phyloP scores from a whole-genome alignment of 2,797 vertebrate species.

The Pseudochirops cupreus region DNA sequence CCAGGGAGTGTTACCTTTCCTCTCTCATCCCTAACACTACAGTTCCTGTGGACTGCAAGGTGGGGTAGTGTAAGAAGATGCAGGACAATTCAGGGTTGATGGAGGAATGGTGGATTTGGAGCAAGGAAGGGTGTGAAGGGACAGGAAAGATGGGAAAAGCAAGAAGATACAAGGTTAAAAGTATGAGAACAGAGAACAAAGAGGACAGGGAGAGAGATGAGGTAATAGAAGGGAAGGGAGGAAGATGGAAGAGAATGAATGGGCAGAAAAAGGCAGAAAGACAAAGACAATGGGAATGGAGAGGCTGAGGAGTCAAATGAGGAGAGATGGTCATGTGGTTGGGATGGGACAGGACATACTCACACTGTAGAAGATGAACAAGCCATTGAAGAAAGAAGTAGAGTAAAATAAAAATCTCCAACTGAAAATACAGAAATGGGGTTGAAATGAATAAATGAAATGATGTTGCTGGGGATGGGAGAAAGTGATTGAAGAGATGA shows the following conservation, averaged over 20 bases:
- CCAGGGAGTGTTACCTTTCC: background rate
- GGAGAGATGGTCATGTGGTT: background rate
- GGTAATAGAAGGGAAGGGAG: background rate
- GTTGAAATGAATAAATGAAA: background rate
- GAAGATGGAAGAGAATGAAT: background rate
- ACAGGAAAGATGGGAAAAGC: background rate
- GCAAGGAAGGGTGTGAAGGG: background rate
- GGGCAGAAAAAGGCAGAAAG: background rate
- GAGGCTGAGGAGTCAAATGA: background rate
- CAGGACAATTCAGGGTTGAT: background rate
- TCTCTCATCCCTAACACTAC: background rate
- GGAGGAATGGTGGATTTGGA: background rate
- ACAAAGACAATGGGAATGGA: background rate
- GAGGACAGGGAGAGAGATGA: background rate
- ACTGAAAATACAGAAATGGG: slow-evolving; percentile 82
- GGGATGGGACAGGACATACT: slow-evolving; percentile 82
- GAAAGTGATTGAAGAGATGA: background rate
- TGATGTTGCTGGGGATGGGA: background rate
- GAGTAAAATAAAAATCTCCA: slow-evolving; percentile 95
- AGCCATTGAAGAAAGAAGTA: slow-evolving; percentile 87
- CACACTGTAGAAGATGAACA: slow-evolving; percentile 90
- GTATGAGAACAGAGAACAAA: background rate
- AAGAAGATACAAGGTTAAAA: background rate
- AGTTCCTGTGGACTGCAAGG: background rate
- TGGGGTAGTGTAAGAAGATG: background rate